Conservation (phyloP, 2,888 invertebrate species). For the Conomelus anceps region DNA sequence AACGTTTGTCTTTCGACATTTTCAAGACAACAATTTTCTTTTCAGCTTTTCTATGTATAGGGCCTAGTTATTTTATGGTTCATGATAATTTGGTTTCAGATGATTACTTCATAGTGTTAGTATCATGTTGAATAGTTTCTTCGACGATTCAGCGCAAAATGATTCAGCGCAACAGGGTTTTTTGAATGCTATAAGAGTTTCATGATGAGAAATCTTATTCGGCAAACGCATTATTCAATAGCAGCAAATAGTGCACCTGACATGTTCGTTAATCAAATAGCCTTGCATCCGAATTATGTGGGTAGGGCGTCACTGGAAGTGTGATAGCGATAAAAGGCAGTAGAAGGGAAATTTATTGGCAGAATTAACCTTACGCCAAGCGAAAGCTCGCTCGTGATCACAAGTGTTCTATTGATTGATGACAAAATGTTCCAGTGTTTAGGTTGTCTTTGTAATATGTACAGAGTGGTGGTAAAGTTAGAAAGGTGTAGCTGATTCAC, state of each 20-base stretch:
- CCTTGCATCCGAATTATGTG: neutral
- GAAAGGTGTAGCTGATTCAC: neutral
- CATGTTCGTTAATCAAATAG: neutral
- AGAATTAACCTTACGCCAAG: neutral
- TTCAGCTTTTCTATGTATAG: too few species aligned
- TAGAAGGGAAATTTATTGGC: neutral
- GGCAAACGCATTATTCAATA: neutral
- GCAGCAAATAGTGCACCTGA: neutral
- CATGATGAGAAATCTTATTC: neutral
- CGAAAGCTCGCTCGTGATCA: neutral
- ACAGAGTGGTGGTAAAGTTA: neutral
- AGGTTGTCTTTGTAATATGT: neutral
- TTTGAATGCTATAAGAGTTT: too few species aligned
- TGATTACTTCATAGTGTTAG: too few species aligned
- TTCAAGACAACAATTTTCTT: too few species aligned
- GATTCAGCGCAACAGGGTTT: too few species aligned
- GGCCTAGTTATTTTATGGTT: too few species aligned
- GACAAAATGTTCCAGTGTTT: neutral
- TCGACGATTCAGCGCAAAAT: too few species aligned
- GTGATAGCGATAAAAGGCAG: neutral
- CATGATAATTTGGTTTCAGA: too few species aligned
- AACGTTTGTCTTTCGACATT: too few species aligned
- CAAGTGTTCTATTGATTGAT: neutral
- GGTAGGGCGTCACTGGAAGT: neutral
- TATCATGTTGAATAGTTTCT: too few species aligned